phyloP scores from a whole-genome alignment of 1,140 invertebrate species.

The Solenopsis fugax region DNA sequence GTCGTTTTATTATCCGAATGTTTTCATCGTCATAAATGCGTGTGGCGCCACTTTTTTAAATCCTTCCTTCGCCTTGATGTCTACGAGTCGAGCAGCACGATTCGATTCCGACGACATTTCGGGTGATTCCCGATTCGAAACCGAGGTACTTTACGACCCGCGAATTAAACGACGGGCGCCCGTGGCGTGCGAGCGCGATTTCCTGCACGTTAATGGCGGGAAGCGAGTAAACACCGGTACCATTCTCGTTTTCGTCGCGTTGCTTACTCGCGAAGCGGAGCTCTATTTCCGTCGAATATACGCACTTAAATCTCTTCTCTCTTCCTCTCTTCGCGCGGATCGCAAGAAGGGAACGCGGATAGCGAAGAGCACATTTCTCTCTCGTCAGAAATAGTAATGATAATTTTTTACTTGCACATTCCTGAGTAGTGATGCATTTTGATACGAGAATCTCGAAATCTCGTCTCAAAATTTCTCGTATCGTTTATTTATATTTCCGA shows the following conservation, averaged over 20 bases:
- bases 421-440: too few relatives aligned
- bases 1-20: background rate
- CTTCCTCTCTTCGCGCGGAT: constrained; percentile 20
- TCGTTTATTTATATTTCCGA: too few relatives aligned
- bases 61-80: background rate
- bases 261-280: constrained; percentile 49
- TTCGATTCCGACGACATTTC: constrained; percentile 23
- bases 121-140: constrained; percentile 26
- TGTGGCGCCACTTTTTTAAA: constrained; percentile 2
- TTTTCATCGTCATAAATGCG: background rate
- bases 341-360: constrained; percentile 68
- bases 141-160: constrained; percentile 37
- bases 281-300: constrained; percentile 67
- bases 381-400: background rate
- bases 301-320: constrained; percentile 49
- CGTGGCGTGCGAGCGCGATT: constrained; percentile 25
- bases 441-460: too few relatives aligned
- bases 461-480: too few relatives aligned
- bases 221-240: constrained; percentile 60
- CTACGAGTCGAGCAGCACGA: background rate
- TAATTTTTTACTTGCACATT: constrained; percentile 5
- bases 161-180: constrained; percentile 45
- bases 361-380: constrained; percentile 59
- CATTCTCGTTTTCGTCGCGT: constrained; percentile 58
- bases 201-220: constrained; percentile 49